Base-by-base conservation (phyloP, 2,113 vertebrate genomes). In the Dipodomys ordii region DNA sequence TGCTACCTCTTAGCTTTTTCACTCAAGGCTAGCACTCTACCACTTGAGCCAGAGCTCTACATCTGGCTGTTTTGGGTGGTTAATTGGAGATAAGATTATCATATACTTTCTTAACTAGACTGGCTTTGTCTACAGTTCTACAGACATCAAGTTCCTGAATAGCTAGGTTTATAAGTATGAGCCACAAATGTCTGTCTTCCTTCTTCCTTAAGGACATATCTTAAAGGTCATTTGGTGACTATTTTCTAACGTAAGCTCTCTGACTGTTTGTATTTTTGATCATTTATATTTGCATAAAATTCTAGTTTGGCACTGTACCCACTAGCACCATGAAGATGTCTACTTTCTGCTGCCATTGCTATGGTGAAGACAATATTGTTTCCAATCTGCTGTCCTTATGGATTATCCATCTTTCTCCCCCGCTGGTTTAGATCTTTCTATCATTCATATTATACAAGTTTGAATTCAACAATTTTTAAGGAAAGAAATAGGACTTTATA, bases 151-250 rank as follows among this genome's bases (percentile, higher is more conserved):
- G 11, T 13, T 57, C 53, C 15, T 57, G 53, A 57, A 13, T 16
- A 57, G 53, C 53, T 57, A 57, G 53, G 16, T 18, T 57, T 57
- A 57, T 57, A 57, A 8, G 53, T 57, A 57, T 57, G 53, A 57
- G 53, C 53, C 15, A 57, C 53, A 11, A 11, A 57, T 57, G 53
- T 57, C 53, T 57, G 53, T 23, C 67, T 12, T 65, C n/a, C 62
- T 57, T 28, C 62, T 81, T 53, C 76, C 20, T 88, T 67, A 91
- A 83, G 53, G 12, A 57, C 2, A 12, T 7, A 67, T 49, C 27
- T 93, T 77, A 95, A n/a, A 46, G 57, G 23, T 77, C 62, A 10
- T 86, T 88, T 86, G 44, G 35, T 89, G 53, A 73, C 60, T 67
- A 20, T 65, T 30, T 73, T 89, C 64, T 68, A 22, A 15, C 28